Evolutionary conservation across 2,888 invertebrate species (phyloP), one percentile per base, ranked within the genome.

Genomic region (Tenodera sinensis): DNA sequence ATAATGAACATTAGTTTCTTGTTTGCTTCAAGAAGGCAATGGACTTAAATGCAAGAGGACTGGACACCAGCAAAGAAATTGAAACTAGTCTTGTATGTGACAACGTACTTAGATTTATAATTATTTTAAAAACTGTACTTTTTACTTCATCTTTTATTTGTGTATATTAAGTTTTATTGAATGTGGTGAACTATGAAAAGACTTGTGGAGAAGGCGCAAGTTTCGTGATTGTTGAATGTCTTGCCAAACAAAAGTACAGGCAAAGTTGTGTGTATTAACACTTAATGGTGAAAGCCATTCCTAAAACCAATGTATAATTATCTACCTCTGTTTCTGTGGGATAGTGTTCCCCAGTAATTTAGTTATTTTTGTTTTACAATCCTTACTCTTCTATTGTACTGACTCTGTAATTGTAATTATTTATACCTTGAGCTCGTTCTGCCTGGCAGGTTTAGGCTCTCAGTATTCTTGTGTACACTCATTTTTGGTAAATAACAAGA

Each of bases 81-180:
- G 34, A 82, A 89, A 88, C 90, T 90, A 90, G 90, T 90, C 90
- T 82, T 88, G 89, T 87, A 89, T 83, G 87, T 88, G 90, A 88
- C 90, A 88, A 71, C 34, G 90, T 90, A 90, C 90, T 90, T 90
- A 90, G 71, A 71, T n/a, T 83, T 83, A 9, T 34, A 82, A 82
- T 34, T 83, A 34, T 82, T 86, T 83, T n/a, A 12, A 30, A 20
- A 20, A 34, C 25, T 30, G 25, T 84, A 30, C n/a, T 81, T 42
- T 87, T 27, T 25, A 28, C 81, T 86, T 47, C 81, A 81, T 30
- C 81, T 87, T 86, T 86, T 81, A 85, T 47, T 89, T 83, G 82
- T 84, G 42, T 83, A 88, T 54, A 81, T 81, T 47, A 85, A 88
- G 85, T 71, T 88, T 47, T 82, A 34, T 30, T 42, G 9, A 85